Conservation (phyloP, 2,113 vertebrate genomes). For the Sus scrofa region T2T-Sscrofa CM000814.6:9392001-9392500, state of each 20-base stretch:
- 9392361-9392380: background rate
- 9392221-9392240: background rate
- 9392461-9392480: conserved; percentile 85
- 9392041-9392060: background rate
- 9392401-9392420: conserved; percentile 78
- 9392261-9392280: background rate
- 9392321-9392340: background rate
- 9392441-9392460: conserved; percentile 83
- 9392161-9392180: background rate
- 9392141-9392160: background rate
- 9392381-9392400: conserved; percentile 54
- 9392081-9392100: background rate
- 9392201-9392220: background rate
- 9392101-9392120: background rate
- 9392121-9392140: background rate
- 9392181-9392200: background rate
- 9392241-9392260: background rate
- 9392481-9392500: conserved; percentile 81
- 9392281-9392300: background rate
- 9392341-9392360: background rate
- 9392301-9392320: background rate
- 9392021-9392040: background rate
- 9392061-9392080: background rate
- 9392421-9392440: conserved; percentile 81
- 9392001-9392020: background rate